Conservation (phyloP, 2,113 vertebrate species). For the Smithornis capensis region DNA sequence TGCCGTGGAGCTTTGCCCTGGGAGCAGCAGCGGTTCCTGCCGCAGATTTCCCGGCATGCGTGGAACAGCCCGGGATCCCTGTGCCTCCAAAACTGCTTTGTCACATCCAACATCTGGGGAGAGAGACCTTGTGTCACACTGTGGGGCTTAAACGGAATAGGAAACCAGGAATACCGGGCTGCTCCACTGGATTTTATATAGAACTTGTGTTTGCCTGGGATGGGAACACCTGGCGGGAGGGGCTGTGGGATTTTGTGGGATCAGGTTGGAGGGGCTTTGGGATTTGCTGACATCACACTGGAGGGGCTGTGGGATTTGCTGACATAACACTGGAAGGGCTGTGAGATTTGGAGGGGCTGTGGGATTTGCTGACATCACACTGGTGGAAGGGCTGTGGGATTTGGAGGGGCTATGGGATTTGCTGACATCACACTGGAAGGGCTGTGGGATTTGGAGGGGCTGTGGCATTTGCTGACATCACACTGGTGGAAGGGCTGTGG, state of each 20-base stretch:
- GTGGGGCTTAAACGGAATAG: neutral
- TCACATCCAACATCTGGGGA: neutral
- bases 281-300: neutral
- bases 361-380: no score
- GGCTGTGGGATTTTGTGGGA: neutral
- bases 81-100: slow-evolving; percentile 3
- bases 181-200: neutral
- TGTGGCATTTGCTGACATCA: neutral
- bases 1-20: fast-evolving
- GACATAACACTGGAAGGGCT: neutral
- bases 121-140: fast-evolving
- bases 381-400: neutral
- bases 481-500: no score
- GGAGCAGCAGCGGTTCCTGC: neutral
- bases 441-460: no score
- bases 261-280: neutral
- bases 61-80: neutral
- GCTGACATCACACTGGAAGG: no score
- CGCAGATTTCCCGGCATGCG: slow-evolving; percentile 52
- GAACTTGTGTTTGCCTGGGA: neutral
- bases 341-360: no score
- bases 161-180: neutral
- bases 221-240: neutral
- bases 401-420: neutral
- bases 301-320: neutral